These are phyloP conservation scores for Eristalis pertinax DNA, from an alignment of 2,888 invertebrate species.

Conservation along the genomic window DNA sequence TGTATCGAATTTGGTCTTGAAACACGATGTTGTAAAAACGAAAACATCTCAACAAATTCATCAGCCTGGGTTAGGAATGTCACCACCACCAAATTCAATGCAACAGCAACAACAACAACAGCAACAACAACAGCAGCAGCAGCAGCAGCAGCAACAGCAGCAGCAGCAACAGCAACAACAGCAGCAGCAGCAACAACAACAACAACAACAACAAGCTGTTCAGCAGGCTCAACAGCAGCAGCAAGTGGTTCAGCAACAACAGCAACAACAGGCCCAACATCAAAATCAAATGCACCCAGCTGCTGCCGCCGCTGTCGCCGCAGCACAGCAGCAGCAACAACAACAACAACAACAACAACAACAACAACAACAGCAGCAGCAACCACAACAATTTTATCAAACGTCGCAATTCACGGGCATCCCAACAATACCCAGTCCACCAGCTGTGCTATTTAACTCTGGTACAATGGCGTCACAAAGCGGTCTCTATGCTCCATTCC, in stretches of 20 bases:
- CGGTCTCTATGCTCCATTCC: slow-evolving; percentile 92
- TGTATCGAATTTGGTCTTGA: slow-evolving; percentile 79
- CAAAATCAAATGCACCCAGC: slow-evolving; percentile 74
- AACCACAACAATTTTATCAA: slow-evolving; percentile 85
- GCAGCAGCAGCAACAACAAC: slow-evolving; percentile 79
- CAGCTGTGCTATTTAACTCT: slow-evolving; percentile 89
- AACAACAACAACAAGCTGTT: slow-evolving; percentile 88
- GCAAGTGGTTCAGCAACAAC: slow-evolving; percentile 81
- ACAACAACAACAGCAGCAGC: slow-evolving; percentile 81
- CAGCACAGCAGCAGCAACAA: slow-evolving; percentile 79
- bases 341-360: slow-evolving; percentile 83
- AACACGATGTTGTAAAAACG: slow-evolving; percentile 79
- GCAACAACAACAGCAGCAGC: slow-evolving; percentile 80
- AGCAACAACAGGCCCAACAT: slow-evolving; percentile 81
- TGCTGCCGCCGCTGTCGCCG: slow-evolving; percentile 69
- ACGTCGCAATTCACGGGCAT: slow-evolving; percentile 89
- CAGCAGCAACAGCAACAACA: slow-evolving; percentile 81
- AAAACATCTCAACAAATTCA: slow-evolving; percentile 84
- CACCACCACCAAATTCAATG: slow-evolving; percentile 77
- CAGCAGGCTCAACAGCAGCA: slow-evolving; percentile 81
- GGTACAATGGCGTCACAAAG: slow-evolving; percentile 89
- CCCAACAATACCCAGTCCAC: slow-evolving; percentile 93
- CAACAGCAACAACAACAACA: slow-evolving; percentile 80
- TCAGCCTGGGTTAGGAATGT: slow-evolving; percentile 81
- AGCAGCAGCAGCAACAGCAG: slow-evolving; percentile 81